phyloP scores from a whole-genome alignment of 1,140 invertebrate genomes.

The Pollicipes pollicipes region DNA sequence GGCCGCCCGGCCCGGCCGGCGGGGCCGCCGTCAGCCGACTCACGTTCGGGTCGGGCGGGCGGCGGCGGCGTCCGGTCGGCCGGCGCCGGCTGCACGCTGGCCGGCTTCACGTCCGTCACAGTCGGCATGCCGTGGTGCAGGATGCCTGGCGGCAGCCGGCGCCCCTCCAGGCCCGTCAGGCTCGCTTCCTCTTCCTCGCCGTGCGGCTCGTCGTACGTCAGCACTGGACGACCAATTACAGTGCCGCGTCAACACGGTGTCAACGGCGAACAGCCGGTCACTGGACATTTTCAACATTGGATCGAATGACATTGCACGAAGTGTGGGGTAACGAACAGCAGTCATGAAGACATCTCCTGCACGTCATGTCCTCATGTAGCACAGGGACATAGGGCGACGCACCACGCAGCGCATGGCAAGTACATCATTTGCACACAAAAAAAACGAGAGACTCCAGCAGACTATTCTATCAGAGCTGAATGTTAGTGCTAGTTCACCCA shows the following conservation, averaged over 20 bases:
- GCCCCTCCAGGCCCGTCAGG: slow-evolving; percentile 33
- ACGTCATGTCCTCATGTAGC: too few species aligned
- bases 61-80: background rate
- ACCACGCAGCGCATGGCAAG: too few species aligned
- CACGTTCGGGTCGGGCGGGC: background rate
- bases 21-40: too few species aligned
- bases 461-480: background rate
- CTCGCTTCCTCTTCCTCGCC: slow-evolving; percentile 86
- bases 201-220: slow-evolving; percentile 91
- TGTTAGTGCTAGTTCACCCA: too few species aligned
- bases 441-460: too few species aligned
- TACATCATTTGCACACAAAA: too few species aligned
- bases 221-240: slow-evolving; percentile 47
- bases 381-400: too few species aligned
- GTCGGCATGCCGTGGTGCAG: slow-evolving; percentile 80
- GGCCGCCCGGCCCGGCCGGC: too few species aligned
- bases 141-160: slow-evolving; percentile 57
- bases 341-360: too few species aligned
- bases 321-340: background rate
- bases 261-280: too few species aligned
- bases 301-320: background rate
- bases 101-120: slow-evolving; percentile 83
- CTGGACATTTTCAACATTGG: background rate
- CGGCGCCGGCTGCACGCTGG: slow-evolving; percentile 38
- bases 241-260: too few species aligned